A percentile compares a stretch with the other conserved stretches of the same genome.
These are phyloP conservation scores for Euphonia xanthogaster DNA, from an alignment of 2,797 vertebrate species.

Conservation along the genomic window DNA sequence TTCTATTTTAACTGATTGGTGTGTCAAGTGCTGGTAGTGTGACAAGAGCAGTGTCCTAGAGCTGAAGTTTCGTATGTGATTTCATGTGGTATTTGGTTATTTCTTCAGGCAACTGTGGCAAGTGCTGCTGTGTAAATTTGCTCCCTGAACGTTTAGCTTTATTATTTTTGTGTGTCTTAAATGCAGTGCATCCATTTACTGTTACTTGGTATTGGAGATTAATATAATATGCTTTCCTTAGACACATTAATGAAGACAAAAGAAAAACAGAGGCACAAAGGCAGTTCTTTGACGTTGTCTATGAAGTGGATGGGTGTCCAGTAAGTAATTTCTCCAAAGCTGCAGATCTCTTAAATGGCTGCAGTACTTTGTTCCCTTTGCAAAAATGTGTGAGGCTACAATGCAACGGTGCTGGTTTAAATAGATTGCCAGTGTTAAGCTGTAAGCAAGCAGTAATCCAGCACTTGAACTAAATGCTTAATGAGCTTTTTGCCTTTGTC, in stretches of 20 bases:
- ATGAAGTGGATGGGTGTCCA: conserved; percentile 97
- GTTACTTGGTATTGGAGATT: not conserved
- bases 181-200: not conserved
- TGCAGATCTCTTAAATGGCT: not conserved
- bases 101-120: not conserved
- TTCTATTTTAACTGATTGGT: not conserved
- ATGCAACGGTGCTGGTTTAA: not conserved
- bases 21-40: not conserved
- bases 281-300: conserved; percentile 98
- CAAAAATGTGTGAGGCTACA: not conserved
- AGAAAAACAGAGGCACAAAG: conserved; percentile 98
- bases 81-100: not conserved
- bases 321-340: conserved; percentile 79
- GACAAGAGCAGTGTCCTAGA: not conserved
- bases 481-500: conserved; percentile 30
- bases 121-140: not conserved
- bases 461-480: conserved; percentile 17
- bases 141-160: not conserved
- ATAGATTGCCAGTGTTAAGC: conserved; percentile 5
- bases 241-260: conserved; percentile 99
- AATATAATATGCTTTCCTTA: conserved; percentile 54
- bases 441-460: conserved; percentile 16
- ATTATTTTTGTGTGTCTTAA: not conserved
- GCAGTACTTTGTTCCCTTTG: not conserved
- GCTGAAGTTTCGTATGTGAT: not conserved